A percentile compares a stretch with the other conserved stretches of the same genome.
Evolutionary conservation across 1,140 invertebrate species (phyloP).

Genomic region (Eurosta solidaginis): DNA sequence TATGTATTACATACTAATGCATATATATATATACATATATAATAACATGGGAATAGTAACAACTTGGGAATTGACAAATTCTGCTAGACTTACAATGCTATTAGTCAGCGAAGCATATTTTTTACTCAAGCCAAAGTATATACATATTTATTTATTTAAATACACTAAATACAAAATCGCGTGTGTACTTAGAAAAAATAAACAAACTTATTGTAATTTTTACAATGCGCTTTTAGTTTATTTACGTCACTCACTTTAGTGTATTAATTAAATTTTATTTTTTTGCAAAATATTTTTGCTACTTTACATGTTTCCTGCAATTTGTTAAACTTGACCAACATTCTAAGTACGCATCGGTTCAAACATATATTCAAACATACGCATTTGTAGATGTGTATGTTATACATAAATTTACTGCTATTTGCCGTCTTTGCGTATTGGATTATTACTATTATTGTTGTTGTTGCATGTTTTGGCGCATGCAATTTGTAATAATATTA

Average conservation of each 20-base stretch:
- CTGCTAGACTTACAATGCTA: neutral
- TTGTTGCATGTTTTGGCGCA: too few relatives aligned
- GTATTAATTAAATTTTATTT: neutral
- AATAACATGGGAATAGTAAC: neutral
- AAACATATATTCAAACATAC: too few relatives aligned
- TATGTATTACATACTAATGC: neutral
- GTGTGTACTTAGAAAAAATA: too few relatives aligned
- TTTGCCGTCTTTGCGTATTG: neutral
- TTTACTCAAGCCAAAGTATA: neutral
- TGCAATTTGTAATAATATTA: neutral
- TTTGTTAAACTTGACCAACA: constrained; percentile 28
- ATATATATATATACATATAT: neutral
- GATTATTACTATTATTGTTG: neutral
- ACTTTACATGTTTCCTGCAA: constrained; percentile 15
- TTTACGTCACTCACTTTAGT: neutral
- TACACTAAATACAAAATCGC: too few relatives aligned
- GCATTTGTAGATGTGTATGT: neutral
- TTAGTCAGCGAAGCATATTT: neutral
- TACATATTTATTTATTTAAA: too few relatives aligned
- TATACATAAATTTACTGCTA: too few relatives aligned
- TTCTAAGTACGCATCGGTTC: neutral
- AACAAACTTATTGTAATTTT: neutral
- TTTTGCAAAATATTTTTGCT: neutral
- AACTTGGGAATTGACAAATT: neutral
- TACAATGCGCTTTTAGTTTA: neutral